These are phyloP conservation scores for Antheraea assamensis DNA, from an alignment of 2,888 invertebrate species.

Conservation along the genomic window DNA sequence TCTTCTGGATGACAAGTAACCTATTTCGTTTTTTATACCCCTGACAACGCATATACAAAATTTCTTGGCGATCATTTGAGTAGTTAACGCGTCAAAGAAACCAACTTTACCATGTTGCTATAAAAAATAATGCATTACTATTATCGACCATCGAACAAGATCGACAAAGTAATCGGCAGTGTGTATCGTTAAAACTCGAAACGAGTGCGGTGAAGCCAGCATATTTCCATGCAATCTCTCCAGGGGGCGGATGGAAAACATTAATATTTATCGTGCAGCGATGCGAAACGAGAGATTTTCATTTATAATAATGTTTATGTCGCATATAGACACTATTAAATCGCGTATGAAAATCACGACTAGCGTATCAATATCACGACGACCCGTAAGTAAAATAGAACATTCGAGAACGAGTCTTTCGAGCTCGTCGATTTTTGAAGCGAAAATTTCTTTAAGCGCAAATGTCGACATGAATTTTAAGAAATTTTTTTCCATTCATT, in stretches of 20 bases:
- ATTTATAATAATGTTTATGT: background rate
- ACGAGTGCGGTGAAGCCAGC: conserved; percentile 15
- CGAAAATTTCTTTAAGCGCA: no score
- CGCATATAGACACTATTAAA: background rate
- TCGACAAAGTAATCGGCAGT: background rate
- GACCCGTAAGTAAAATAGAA: background rate
- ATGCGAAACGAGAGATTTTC: background rate
- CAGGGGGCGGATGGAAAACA: conserved; percentile 22
- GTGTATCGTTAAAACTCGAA: conserved; percentile 14
- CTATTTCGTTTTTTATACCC: no score
- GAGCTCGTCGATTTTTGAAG: no score
- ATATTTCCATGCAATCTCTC: conserved; percentile 24
- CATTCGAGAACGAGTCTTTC: no score
- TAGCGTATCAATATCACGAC: background rate
- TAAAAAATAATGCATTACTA: background rate
- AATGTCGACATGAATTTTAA: no score
- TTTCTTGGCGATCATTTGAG: no score
- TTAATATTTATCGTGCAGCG: conserved; percentile 23
- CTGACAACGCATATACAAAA: no score
- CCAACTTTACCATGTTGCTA: no score
- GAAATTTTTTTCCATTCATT: no score
- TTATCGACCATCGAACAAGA: background rate
- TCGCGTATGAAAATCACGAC: no score
- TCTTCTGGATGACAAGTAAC: no score
- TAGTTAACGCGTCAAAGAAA: no score